phyloP scores from a whole-genome alignment of 1,140 invertebrate genomes.

The Drosophila fuyamai region DNA sequence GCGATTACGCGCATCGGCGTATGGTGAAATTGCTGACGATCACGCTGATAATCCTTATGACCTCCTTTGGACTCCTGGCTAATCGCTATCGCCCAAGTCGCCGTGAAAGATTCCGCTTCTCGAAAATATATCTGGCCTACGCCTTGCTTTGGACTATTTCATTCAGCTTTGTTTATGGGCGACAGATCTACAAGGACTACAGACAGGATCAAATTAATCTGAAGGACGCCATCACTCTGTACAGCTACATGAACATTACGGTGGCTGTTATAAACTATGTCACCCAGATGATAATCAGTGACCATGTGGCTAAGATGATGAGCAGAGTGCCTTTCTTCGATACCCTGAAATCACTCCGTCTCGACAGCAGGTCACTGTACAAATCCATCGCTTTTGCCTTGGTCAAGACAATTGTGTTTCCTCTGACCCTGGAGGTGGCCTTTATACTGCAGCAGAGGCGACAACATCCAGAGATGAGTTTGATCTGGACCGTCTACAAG shows the following conservation, averaged over 20 bases:
- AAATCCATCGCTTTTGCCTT: conserved; percentile 42
- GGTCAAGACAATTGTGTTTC: conserved; percentile 59
- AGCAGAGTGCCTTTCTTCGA: conserved; percentile 57
- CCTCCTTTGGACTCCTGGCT: conserved; percentile 54
- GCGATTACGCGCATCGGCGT: conserved; percentile 25
- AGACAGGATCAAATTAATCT: conserved; percentile 49
- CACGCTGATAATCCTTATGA: conserved; percentile 45
- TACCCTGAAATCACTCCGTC: conserved; percentile 31
- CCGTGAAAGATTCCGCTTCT: conserved; percentile 53
- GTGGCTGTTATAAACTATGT: conserved; percentile 65
- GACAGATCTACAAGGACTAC: conserved; percentile 57
- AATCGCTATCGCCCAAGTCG: conserved; percentile 41
- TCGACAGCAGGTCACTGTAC: conserved; percentile 37
- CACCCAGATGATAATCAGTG: conserved; percentile 50
- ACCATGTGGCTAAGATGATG: conserved; percentile 48
- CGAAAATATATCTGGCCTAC: conserved; percentile 52
- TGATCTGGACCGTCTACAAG: conserved; percentile 58
- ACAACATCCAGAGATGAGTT: conserved; percentile 46
- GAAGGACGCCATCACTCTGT: conserved; percentile 62
- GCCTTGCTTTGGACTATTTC: conserved; percentile 37
- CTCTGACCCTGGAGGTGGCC: conserved; percentile 49
- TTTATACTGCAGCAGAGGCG: conserved; percentile 58
- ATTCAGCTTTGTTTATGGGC: conserved; percentile 53
- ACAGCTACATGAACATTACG: conserved; percentile 70
- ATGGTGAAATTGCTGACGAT: conserved; percentile 48